Evolutionary conservation across 2,113 vertebrate genomes (phyloP), one percentile per base, ranked within the genome.

Genomic region (Mesembrinibis cayennensis): DNA sequence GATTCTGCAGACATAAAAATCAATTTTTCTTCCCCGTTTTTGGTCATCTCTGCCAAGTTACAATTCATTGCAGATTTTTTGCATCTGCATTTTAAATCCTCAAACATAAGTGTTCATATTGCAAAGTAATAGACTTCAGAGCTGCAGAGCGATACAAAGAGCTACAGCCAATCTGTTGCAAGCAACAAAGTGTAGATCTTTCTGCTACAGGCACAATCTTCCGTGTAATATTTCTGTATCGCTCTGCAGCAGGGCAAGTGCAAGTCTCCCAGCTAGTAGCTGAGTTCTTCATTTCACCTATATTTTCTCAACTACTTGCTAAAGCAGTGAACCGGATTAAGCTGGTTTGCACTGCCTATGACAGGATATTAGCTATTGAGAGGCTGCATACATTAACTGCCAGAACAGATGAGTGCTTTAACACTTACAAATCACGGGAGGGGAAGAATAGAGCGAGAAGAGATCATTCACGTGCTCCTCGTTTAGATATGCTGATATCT

Each of bases 371-470:
- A 96, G 95, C 93, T 95, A 85, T 95, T 92, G 93, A 96, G 92
- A 97, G 89, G 85, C 94, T 96, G 97, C 94, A 96, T 97, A 93
- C 94, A 97, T 98, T 97, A 97, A 58, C 93, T 90, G 91, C 87
- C 82, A 95, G 92, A 95, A 88, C 90, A 97, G 94, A 94, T 88
- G 93, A 97, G 96, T 87, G 92, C 95, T 95, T 92, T 95, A 96
- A 91, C 91, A 95, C 95, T 97, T 93, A 96, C 74, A 94, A 96
- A 95, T 92, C 94, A 49, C 27, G 2, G 87, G 61, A 86, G 76
- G 62, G 79, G 88, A 97, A 93, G 94, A 97, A 95, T 16, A 90
- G 94, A 97, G 89, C 82, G 18, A 95, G 97, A 94, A 74, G 67
- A 95, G 95, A 96, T 97, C 92, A 23, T 71, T 93, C 81, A 97